Percentiles rank a stretch among this genome's conserved stretches.
Evolutionary conservation across 2,888 invertebrate species (phyloP).

Genomic region (Lasioglossum vierecki): DNA sequence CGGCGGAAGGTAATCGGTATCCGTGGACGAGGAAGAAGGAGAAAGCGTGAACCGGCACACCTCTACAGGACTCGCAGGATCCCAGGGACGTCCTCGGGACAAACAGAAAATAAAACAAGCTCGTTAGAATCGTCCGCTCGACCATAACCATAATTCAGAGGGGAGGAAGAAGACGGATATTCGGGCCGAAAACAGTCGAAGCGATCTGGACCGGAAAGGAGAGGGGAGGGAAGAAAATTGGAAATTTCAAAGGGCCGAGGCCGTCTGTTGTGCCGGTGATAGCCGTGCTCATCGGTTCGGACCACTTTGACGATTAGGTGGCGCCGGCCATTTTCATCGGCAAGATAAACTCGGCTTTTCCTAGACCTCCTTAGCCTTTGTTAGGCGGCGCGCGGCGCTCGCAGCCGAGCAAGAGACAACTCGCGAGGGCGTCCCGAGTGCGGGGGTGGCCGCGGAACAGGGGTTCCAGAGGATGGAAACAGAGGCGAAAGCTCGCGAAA

Average conservation of each 20-base stretch:
- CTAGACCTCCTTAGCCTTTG: slow-evolving; percentile 59
- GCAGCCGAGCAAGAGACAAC: slow-evolving; percentile 51
- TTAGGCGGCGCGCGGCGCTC: slow-evolving; percentile 43
- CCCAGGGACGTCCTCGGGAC: neutral
- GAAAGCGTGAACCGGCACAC: neutral
- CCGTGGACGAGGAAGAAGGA: neutral
- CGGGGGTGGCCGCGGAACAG: slow-evolving; percentile 21
- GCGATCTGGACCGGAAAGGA: neutral
- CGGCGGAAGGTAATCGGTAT: slow-evolving; percentile 19
- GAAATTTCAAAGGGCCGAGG: neutral
- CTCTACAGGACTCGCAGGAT: neutral
- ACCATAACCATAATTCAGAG: neutral
- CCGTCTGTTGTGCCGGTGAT: slow-evolving; percentile 4
- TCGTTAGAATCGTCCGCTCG: slow-evolving; percentile 3
- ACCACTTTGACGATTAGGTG: slow-evolving; percentile 59
- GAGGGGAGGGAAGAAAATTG: neutral
- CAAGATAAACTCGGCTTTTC: slow-evolving; percentile 53
- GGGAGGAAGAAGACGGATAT: neutral
- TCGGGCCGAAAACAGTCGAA: slow-evolving; percentile 8
- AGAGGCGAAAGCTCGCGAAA: slow-evolving; percentile 53
- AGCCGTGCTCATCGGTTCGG: slow-evolving; percentile 40
- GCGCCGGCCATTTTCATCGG: slow-evolving; percentile 54
- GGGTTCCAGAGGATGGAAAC: slow-evolving; percentile 53
- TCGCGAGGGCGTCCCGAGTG: slow-evolving; percentile 54
- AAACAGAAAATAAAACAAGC: slow-evolving; percentile 24